phyloP scores from a whole-genome alignment of 2,113 vertebrate genomes.

The Hypanus sabinus region DNA sequence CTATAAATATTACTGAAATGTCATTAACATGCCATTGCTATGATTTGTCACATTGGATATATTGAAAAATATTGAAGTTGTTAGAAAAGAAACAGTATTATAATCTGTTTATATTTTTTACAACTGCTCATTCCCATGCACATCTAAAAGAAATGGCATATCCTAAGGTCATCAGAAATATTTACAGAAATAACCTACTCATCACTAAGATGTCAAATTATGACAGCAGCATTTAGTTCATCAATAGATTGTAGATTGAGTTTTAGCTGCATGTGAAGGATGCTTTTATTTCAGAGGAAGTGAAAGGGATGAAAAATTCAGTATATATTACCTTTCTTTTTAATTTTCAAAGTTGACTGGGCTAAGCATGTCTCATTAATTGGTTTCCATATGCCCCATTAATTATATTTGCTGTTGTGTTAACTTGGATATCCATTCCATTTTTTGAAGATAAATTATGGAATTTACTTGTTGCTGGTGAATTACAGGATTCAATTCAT shows the following conservation, averaged over 20 bases:
- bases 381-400: neutral
- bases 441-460: neutral
- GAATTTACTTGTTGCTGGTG: neutral
- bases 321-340: neutral
- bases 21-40: conserved; percentile 7
- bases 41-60: neutral
- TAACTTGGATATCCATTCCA: neutral
- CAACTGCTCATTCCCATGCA: neutral
- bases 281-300: neutral
- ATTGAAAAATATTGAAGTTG: conserved; percentile 12
- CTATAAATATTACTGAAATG: neutral
- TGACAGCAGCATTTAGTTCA: neutral
- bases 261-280: neutral
- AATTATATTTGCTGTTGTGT: neutral
- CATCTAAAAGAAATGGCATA: neutral
- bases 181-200: neutral
- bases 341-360: neutral
- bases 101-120: neutral
- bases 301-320: neutral
- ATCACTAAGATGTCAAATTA: neutral
- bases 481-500: neutral
- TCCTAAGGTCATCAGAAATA: neutral
- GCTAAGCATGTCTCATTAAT: neutral
- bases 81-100: neutral
- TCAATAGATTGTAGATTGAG: neutral